phyloP scores from a whole-genome alignment of 2,113 vertebrate species.

The Hystrix brachyura region DNA sequence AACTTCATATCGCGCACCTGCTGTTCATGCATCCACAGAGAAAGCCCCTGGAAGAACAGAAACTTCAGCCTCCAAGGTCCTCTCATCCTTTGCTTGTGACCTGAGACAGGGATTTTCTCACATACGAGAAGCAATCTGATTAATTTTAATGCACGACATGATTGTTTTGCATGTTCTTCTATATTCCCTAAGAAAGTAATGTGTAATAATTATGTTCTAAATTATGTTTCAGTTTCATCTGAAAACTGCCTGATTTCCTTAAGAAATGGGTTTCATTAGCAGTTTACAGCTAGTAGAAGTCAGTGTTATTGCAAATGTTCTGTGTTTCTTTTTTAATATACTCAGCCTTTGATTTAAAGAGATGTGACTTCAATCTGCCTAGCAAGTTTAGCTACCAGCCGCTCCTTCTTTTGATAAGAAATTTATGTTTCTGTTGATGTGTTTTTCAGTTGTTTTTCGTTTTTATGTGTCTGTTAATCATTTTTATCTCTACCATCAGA shows the following conservation, averaged over 20 bases:
- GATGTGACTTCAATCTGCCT: conserved; percentile 8
- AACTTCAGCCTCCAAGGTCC: neutral
- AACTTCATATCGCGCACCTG: neutral
- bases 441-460: neutral
- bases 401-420: neutral
- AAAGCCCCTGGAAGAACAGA: neutral
- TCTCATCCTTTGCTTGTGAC: neutral
- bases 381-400: neutral
- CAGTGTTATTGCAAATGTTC: neutral
- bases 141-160: neutral
- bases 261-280: neutral
- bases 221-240: neutral
- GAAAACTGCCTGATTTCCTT: neutral
- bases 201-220: neutral
- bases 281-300: neutral
- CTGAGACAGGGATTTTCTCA: neutral
- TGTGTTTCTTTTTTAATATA: neutral
- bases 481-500: neutral
- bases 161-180: conserved; percentile 25
- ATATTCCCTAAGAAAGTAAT: neutral
- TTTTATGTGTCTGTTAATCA: neutral
- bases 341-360: neutral
- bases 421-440: neutral
- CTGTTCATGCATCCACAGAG: neutral
- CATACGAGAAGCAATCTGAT: neutral